These are phyloP conservation scores for Lipotes vexillifer DNA, from an alignment of 2,113 vertebrate species.

Conservation along the genomic window DNA sequence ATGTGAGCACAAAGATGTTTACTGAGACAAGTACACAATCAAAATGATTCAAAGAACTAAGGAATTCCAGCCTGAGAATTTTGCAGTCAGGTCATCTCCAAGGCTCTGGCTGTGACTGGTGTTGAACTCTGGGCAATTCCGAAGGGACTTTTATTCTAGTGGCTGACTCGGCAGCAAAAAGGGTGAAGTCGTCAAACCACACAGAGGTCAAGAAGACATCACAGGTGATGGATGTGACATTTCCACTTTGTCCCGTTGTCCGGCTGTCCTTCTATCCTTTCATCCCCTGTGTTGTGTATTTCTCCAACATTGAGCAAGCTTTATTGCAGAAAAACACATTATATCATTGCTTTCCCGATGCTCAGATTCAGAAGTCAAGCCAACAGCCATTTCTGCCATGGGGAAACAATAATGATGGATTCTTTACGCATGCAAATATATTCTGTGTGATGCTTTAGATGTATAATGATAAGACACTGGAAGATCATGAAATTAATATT, in stretches of 20 bases:
- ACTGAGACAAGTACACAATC: background rate
- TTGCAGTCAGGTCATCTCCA: background rate
- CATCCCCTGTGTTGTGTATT: rapidly evolving
- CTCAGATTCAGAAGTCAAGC: background rate
- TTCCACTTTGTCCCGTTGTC: rapidly evolving
- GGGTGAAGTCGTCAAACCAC: background rate
- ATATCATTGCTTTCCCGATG: rapidly evolving
- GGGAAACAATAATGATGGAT: background rate
- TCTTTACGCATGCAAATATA: constrained; percentile 68
- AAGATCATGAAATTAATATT: constrained; percentile 72
- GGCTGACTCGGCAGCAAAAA: background rate
- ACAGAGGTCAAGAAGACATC: rapidly evolving
- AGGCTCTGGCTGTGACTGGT: background rate
- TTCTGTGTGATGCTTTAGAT: constrained; percentile 48
- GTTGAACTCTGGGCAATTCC: background rate
- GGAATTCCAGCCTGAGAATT: background rate
- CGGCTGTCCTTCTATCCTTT: background rate
- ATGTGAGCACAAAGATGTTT: too few relatives aligned
- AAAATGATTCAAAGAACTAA: too few relatives aligned
- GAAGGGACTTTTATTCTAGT: background rate
- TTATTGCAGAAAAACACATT: background rate
- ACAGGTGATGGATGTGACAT: rapidly evolving
- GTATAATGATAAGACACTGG: constrained; percentile 59
- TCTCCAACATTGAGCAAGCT: background rate
- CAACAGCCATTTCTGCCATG: background rate